Base-by-base conservation (phyloP, 2,113 vertebrate genomes). In the Chloropsis hardwickii region DNA sequence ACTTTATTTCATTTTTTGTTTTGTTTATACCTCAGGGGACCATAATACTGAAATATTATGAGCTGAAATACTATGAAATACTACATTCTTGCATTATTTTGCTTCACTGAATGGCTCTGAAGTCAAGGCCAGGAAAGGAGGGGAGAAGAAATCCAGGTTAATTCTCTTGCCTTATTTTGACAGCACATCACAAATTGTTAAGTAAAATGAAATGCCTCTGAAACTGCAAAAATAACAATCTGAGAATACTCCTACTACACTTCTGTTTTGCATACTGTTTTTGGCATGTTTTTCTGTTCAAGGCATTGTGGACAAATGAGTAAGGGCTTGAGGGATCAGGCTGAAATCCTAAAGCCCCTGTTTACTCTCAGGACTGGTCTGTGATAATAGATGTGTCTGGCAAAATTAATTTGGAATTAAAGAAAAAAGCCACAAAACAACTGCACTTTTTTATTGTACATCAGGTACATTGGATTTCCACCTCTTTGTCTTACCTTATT, bases 81-180 rank as follows among this genome's bases (percentile, higher is more conserved):
- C 21, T 72, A 77, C 57, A 40, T 87, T 77, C 40, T 78, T 78
- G 66, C 42, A 64, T 96, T 92, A 71, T 88, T 97, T 95, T 94
- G 48, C 60, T 77, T 88, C 60, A 64, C 56, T 81, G 64, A 90
- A 71, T 56, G 51, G 18, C 79, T 91, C 78, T 77, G 62, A 93
- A 95, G 35, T 72, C 66, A 96, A 72, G 57, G 60, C 56, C 44
- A n/a, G 67, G 42, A 81, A 44, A 71, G 47, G 23, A 71, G 31
- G 29, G 28, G 57, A 86, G 51, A 62, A 88, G 64, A 88, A 85
- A 88, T 81, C 50, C 51, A 40, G 76, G 58, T 90, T 90, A 88
- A 73, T 90, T 88, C 58, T 58, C 42, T 64, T 83, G 51, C 71
- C 56, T 93, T 61, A 28, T 86, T 95, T 88, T 96, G 80, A 96